A percentile compares a stretch with the other conserved stretches of the same genome.
These are phyloP conservation scores for Capitella teleta DNA, from an alignment of 1,140 invertebrate genomes.

Conservation along the genomic window DNA sequence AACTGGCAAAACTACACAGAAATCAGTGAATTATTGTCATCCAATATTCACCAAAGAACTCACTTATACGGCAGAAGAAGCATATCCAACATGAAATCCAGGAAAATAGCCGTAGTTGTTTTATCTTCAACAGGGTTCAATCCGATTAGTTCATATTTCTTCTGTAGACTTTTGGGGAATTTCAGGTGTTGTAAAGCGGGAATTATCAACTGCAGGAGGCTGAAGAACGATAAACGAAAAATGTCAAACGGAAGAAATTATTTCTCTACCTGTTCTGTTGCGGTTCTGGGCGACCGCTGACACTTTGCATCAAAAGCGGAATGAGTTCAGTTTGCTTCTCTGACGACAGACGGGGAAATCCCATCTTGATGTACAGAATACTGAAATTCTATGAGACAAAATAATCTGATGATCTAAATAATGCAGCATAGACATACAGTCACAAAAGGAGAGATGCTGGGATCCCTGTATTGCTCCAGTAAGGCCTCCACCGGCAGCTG, in stretches of 20 bases:
- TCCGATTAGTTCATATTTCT: slow-evolving; percentile 49
- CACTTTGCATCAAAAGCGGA: slow-evolving; percentile 61
- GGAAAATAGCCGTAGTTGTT: slow-evolving; percentile 54
- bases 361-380: slow-evolving; percentile 86
- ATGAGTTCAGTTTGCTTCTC: slow-evolving; percentile 65
- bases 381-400: slow-evolving; percentile 67
- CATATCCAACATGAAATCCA: slow-evolving; percentile 69
- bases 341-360: slow-evolving; percentile 65
- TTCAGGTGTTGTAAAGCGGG: slow-evolving; percentile 63
- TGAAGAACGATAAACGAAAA: slow-evolving; percentile 14
- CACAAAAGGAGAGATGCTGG: slow-evolving; percentile 65
- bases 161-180: slow-evolving; percentile 53
- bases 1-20: no score
- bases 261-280: slow-evolving; percentile 70
- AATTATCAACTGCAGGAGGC: slow-evolving; percentile 64
- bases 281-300: slow-evolving; percentile 65
- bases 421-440: slow-evolving; percentile 47
- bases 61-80: slow-evolving; percentile 75
- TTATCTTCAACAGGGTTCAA: slow-evolving; percentile 56
- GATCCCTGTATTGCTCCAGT: slow-evolving; percentile 67
- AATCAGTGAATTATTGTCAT: no score
- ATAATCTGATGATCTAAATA: not conserved
- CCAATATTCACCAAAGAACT: no score
- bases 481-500: slow-evolving; percentile 77
- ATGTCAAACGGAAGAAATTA: slow-evolving; percentile 8